Evolutionary conservation across 2,797 vertebrate species (phyloP).

Genomic region (Mormyrops boulengeri): DNA sequence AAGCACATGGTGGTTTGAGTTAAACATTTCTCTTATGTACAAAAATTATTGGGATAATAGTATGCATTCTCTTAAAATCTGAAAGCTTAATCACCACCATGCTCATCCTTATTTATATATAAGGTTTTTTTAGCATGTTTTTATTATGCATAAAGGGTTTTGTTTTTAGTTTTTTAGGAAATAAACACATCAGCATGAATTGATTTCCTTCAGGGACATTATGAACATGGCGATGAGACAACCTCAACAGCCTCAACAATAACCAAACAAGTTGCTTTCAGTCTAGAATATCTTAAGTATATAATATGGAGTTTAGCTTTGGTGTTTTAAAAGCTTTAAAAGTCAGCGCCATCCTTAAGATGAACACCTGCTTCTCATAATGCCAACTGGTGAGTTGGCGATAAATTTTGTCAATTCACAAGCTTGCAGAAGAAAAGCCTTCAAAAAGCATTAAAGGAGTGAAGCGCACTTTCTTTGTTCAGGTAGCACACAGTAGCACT

Average conservation of each 20-base stretch:
- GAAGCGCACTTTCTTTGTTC: background rate
- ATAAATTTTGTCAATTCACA: too few species aligned
- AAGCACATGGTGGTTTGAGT: background rate
- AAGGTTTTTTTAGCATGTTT: background rate
- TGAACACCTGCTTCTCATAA: background rate
- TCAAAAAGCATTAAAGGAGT: background rate
- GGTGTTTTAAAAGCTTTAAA: background rate
- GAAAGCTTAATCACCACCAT: background rate
- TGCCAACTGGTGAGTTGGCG: background rate
- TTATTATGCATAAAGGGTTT: background rate
- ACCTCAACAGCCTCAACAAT: background rate
- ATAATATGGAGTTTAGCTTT: background rate
- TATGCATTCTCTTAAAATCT: background rate
- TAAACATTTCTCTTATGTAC: background rate
- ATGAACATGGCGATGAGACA: background rate
- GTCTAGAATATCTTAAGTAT: background rate
- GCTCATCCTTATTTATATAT: background rate
- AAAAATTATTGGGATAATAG: background rate
- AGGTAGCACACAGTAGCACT: background rate
- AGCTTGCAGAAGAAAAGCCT: background rate
- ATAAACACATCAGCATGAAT: background rate
- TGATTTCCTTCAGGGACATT: background rate
- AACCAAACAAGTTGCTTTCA: background rate
- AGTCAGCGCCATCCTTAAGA: background rate
- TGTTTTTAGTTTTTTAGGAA: background rate